A percentile compares a stretch with the other conserved stretches of the same genome.
These are phyloP conservation scores for Lysandra bellargus DNA, from an alignment of 2,888 invertebrate genomes.

Conservation along the genomic window DNA sequence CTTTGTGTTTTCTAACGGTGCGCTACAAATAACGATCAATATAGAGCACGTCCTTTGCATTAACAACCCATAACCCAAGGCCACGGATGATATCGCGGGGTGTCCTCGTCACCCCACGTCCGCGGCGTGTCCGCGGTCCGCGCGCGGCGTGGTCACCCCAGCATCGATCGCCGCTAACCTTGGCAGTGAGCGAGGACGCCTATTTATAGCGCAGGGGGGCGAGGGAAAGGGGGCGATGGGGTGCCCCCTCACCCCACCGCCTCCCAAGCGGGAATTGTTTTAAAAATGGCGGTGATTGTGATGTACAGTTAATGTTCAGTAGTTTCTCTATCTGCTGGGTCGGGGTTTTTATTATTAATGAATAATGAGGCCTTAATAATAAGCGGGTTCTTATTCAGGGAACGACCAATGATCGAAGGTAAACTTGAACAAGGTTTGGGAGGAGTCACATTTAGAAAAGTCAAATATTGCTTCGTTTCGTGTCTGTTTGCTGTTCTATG, in stretches of 20 bases:
- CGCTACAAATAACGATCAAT: neutral
- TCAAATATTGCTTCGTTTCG: too few species aligned
- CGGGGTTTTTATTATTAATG: neutral
- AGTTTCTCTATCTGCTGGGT: neutral
- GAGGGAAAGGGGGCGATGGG: slow-evolving; percentile 33
- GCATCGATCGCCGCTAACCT: slow-evolving; percentile 57
- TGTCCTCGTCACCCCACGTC: neutral
- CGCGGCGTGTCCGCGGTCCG: slow-evolving; percentile 30
- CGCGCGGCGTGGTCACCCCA: slow-evolving; percentile 36
- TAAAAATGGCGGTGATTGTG: neutral
- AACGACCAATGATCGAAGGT: too few species aligned
- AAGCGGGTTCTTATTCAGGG: too few species aligned
- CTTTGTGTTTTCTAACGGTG: neutral
- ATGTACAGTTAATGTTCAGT: neutral
- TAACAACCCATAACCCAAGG: neutral
- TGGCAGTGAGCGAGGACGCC: slow-evolving; percentile 67
- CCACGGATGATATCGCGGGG: neutral
- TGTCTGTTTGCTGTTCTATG: neutral
- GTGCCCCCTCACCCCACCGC: slow-evolving; percentile 24
- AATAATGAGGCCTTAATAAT: neutral
- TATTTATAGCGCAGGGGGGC: slow-evolving; percentile 54
- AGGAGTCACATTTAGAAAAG: too few species aligned
- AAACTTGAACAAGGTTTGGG: too few species aligned
- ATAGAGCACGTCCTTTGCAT: neutral
- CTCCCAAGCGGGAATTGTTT: slow-evolving; percentile 20